Conservation (phyloP, 2,888 invertebrate species). For the Apamea anceps region DNA sequence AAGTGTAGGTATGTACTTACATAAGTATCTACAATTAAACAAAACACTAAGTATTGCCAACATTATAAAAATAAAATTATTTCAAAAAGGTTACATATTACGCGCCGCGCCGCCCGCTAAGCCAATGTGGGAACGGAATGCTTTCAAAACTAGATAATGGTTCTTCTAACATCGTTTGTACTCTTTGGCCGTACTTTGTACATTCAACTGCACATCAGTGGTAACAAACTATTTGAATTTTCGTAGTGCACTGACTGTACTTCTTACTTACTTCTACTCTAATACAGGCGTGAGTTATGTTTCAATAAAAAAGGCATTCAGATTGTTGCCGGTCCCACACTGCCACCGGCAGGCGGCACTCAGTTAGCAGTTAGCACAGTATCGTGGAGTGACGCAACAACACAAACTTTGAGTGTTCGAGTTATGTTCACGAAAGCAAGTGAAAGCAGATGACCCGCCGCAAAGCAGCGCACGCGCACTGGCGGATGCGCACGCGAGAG, state of each 20-base stretch:
- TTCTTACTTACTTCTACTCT: too few relatives aligned
- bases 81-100: too few relatives aligned
- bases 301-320: background rate
- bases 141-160: background rate
- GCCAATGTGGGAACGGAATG: background rate
- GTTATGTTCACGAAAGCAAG: conserved; percentile 13
- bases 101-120: too few relatives aligned
- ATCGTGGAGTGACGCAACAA: conserved; percentile 2
- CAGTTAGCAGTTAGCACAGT: background rate
- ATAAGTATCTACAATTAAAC: too few relatives aligned
- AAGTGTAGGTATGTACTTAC: too few relatives aligned
- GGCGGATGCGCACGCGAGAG: background rate
- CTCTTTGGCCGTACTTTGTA: background rate
- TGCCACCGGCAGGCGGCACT: background rate
- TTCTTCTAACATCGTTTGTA: too few relatives aligned
- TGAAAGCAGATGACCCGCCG: conserved; percentile 31
- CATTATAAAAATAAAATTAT: too few relatives aligned
- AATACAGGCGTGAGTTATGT: background rate
- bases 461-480: background rate
- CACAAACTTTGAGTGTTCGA: background rate
- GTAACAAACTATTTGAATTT: background rate
- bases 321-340: background rate
- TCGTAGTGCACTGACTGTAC: background rate
- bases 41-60: too few relatives aligned
- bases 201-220: too few relatives aligned